These are phyloP conservation scores for Ceratosolen fusciceps DNA, from an alignment of 1,140 invertebrate species.

Conservation along the genomic window DNA sequence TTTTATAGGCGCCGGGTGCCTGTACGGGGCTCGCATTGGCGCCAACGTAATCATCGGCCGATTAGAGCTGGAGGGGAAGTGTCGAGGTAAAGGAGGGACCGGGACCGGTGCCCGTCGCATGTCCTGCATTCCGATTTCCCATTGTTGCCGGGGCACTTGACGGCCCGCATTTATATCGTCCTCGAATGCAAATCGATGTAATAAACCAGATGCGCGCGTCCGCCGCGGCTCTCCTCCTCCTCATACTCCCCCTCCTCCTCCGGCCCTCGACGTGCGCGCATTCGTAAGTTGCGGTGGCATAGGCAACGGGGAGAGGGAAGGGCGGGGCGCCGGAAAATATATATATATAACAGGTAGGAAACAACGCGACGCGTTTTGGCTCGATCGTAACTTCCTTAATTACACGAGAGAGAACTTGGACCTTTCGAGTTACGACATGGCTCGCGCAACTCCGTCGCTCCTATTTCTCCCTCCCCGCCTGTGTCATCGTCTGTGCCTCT, in stretches of 20 bases:
- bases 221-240: neutral
- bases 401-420: constrained; percentile 21
- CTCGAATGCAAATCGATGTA: constrained; percentile 38
- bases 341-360: constrained; percentile 13
- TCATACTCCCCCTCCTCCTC: neutral
- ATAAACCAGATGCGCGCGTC: constrained; percentile 14
- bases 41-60: neutral
- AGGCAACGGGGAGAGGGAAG: neutral
- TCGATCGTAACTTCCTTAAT: constrained; percentile 45
- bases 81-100: neutral
- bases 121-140: neutral
- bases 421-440: neutral
- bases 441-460: neutral
- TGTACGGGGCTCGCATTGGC: neutral
- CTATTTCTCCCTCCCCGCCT: no score
- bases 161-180: constrained; percentile 6
- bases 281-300: constrained; percentile 18
- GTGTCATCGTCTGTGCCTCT: neutral
- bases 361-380: neutral
- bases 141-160: constrained; percentile 6
- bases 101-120: neutral
- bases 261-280: constrained; percentile 3
- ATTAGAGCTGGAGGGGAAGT: neutral
- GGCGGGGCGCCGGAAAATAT: neutral
- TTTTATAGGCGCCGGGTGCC: neutral